Evolutionary conservation across 1,140 invertebrate genomes (phyloP).

Genomic region (Melanaphis sacchari): DNA sequence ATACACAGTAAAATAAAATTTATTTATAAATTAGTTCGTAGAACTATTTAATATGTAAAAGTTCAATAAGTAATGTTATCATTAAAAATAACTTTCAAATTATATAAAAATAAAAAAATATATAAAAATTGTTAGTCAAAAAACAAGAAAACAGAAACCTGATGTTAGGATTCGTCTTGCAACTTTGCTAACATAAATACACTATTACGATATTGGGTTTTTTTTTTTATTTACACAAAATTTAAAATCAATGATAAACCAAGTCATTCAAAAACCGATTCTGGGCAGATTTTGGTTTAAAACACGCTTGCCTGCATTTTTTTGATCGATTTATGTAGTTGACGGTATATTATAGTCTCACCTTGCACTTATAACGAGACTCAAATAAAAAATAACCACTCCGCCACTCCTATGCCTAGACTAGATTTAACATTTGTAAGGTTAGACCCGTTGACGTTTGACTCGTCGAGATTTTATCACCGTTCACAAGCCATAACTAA

Average conservation of each 20-base stretch:
- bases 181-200: no score
- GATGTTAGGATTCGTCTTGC: no score
- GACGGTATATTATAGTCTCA: background rate
- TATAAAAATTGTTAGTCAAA: no score
- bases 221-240: no score
- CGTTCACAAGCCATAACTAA: background rate
- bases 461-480: background rate
- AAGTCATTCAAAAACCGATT: background rate
- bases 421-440: background rate
- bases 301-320: background rate
- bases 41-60: background rate
- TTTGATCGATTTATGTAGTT: background rate
- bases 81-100: background rate
- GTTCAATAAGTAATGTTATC: background rate
- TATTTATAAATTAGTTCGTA: background rate
- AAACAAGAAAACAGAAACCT: no score
- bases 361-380: background rate
- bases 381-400: background rate
- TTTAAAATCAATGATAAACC: no score
- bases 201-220: no score
- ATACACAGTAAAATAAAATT: background rate
- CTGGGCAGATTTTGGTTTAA: background rate
- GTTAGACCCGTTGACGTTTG: background rate
- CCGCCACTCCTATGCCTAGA: background rate
- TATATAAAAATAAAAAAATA: background rate